phyloP scores from a whole-genome alignment of 2,888 invertebrate genomes.

The Carcina quercana region DNA sequence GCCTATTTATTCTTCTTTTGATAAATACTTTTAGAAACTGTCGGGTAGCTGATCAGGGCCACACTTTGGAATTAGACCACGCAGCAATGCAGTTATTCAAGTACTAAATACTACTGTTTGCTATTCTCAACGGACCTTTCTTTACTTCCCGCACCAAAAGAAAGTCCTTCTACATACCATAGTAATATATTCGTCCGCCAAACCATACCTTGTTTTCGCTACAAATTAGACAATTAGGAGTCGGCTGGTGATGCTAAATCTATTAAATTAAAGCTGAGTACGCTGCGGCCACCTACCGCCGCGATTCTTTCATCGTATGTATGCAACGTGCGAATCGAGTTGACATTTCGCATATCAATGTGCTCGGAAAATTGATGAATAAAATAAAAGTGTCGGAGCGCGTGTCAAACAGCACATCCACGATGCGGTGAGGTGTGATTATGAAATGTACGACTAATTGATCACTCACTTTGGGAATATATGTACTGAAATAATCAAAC shows the following conservation, averaged over 20 bases:
- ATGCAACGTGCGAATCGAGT: constrained; percentile 63
- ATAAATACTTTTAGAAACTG: too few relatives aligned
- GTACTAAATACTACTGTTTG: constrained; percentile 44
- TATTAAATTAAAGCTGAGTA: constrained; percentile 69
- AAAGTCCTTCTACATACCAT: constrained; percentile 66
- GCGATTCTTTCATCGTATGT: constrained; percentile 71
- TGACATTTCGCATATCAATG: constrained; percentile 71
- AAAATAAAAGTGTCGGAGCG: constrained; percentile 45
- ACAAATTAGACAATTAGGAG: constrained; percentile 73
- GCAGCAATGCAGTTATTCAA: constrained; percentile 26
- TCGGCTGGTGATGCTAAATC: constrained; percentile 56
- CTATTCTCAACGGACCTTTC: constrained; percentile 48
- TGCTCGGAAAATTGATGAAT: constrained; percentile 58
- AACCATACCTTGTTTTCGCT: constrained; percentile 63
- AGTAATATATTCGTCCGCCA: constrained; percentile 59
- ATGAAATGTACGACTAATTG: constrained; percentile 30
- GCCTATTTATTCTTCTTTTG: too few relatives aligned
- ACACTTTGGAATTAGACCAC: too few relatives aligned
- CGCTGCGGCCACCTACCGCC: constrained; percentile 67
- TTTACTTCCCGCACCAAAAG: constrained; percentile 64
- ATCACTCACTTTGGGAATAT: too few relatives aligned
- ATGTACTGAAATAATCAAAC: too few relatives aligned
- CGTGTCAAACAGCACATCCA: constrained; percentile 46
- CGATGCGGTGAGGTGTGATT: constrained; percentile 35
- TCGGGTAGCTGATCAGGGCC: too few relatives aligned